A percentile compares a stretch with the other conserved stretches of the same genome.
These are phyloP conservation scores for Capitulum mitella DNA, from an alignment of 2,888 invertebrate species.

Conservation along the genomic window DNA sequence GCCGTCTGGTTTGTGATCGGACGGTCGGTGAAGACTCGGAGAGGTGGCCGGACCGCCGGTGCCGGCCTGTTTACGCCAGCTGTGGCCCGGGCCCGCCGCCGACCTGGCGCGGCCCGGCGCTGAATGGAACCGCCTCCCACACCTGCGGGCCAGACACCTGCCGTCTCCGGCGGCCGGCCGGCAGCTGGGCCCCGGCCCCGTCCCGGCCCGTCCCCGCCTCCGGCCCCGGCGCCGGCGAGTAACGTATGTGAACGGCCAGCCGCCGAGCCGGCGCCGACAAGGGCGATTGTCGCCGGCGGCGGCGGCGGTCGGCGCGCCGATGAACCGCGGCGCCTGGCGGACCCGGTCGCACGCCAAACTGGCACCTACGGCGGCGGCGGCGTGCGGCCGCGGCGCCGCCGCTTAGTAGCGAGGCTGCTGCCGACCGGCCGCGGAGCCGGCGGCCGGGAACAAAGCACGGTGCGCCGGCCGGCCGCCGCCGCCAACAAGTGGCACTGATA, in stretches of 20 bases:
- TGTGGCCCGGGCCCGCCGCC: not conserved
- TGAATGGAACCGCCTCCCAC: constrained; percentile 21
- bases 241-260: no score
- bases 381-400: constrained; percentile 34
- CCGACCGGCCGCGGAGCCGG: constrained; percentile 32
- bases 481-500: not conserved
- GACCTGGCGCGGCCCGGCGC: not conserved
- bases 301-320: constrained; percentile 20
- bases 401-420: constrained; percentile 25
- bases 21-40: no score
- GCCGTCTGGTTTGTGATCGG: no score
- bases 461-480: not conserved
- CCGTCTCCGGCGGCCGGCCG: constrained; percentile 25
- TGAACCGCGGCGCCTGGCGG: constrained; percentile 25
- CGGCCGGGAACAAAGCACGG: constrained; percentile 26
- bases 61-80: not conserved
- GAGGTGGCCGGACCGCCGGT: not conserved
- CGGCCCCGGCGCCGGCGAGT: no score
- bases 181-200: constrained; percentile 1
- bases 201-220: no score
- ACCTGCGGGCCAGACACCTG: constrained; percentile 17
- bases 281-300: constrained; percentile 12
- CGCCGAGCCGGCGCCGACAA: no score
- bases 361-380: constrained; percentile 32
- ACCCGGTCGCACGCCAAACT: constrained; percentile 1